A percentile compares a stretch with the other conserved stretches of the same genome.
phyloP scores from a whole-genome alignment of 2,888 invertebrate genomes.

The Athalia cordata region DNA sequence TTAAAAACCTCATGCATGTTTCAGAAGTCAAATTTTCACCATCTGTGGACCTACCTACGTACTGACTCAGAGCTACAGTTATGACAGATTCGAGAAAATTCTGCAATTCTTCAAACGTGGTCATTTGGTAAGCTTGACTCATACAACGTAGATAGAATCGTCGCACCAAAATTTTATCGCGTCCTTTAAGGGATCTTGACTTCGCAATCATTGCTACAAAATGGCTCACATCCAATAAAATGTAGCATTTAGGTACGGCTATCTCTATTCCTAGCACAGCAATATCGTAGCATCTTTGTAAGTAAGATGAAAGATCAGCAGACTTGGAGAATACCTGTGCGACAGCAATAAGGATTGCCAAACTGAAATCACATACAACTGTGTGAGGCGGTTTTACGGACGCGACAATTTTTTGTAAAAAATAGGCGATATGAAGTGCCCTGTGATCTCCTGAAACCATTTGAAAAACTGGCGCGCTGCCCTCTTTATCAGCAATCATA shows the following conservation, averaged over 20 bases:
- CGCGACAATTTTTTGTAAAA: slow-evolving; percentile 32
- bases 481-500: slow-evolving; percentile 41
- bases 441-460: slow-evolving; percentile 51
- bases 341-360: slow-evolving; percentile 48
- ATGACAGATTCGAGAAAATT: slow-evolving; percentile 51
- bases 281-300: slow-evolving; percentile 50
- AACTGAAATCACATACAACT: slow-evolving; percentile 47
- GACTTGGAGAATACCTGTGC: slow-evolving; percentile 51
- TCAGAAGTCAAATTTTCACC: slow-evolving; percentile 45
- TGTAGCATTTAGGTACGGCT: slow-evolving; percentile 41
- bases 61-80: slow-evolving; percentile 49
- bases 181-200: slow-evolving; percentile 48
- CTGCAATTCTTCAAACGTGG: slow-evolving; percentile 35
- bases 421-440: slow-evolving; percentile 46
- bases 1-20: slow-evolving; percentile 46
- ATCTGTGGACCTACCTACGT: slow-evolving; percentile 44
- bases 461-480: slow-evolving; percentile 51
- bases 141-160: slow-evolving; percentile 49
- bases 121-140: slow-evolving; percentile 50
- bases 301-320: slow-evolving; percentile 47
- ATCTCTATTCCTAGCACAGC: background rate
- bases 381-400: slow-evolving; percentile 38
- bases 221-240: slow-evolving; percentile 52
- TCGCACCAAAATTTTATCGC: slow-evolving; percentile 25
- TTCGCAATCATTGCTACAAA: slow-evolving; percentile 49